A percentile compares a stretch with the other conserved stretches of the same genome.
phyloP scores from a whole-genome alignment of 2,888 invertebrate species.

The Rapana venosa region DNA sequence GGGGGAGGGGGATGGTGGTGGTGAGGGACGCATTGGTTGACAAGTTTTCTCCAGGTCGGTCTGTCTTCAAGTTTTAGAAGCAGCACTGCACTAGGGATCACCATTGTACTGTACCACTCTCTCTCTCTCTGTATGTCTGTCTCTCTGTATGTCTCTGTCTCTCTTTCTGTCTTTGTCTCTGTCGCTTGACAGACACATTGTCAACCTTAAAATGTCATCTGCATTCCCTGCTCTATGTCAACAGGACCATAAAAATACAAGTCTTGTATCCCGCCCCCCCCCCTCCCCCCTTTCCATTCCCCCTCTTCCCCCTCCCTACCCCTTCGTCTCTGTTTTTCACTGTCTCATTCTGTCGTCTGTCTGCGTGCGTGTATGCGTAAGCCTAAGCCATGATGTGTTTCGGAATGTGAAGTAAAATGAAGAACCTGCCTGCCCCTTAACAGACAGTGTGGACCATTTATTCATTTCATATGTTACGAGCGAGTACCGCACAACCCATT shows the following conservation, averaged over 20 bases:
- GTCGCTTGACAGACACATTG: neutral
- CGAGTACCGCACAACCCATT: too few species aligned
- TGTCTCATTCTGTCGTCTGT: constrained; percentile 3
- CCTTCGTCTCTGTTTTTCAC: neutral
- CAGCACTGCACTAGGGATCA: too few species aligned
- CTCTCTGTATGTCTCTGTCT: neutral
- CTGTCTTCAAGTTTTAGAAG: too few species aligned
- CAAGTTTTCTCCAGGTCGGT: too few species aligned
- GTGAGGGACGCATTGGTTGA: too few species aligned
- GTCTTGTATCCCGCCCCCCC: too few species aligned
- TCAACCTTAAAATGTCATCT: neutral
- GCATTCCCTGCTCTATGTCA: neutral
- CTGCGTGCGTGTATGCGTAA: neutral
- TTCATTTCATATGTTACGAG: too few species aligned
- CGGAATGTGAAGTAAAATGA: too few species aligned
- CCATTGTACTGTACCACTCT: too few species aligned
- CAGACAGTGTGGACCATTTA: neutral
- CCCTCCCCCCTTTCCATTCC: neutral
- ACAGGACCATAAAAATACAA: neutral
- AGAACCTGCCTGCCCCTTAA: neutral
- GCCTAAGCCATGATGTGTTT: too few species aligned
- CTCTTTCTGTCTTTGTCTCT: neutral
- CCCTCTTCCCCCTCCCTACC: too few species aligned
- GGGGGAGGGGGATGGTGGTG: too few species aligned
- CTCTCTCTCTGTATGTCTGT: neutral